Conservation (phyloP, 1,140 invertebrate genomes). For the Temnothorax curvispinosus region DNA sequence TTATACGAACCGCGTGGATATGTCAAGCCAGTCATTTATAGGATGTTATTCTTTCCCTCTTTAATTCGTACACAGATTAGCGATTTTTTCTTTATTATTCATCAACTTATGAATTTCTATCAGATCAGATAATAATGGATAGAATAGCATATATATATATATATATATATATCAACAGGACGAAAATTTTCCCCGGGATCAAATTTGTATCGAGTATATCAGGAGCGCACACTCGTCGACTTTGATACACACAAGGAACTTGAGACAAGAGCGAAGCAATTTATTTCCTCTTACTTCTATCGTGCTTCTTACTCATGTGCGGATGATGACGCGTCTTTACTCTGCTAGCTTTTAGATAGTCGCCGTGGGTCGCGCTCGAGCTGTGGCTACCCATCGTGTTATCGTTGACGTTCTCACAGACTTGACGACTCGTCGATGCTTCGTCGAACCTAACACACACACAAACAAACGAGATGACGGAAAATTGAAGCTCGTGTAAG, state of each 20-base stretch:
- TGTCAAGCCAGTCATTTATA: slow-evolving; percentile 17
- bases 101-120: slow-evolving; percentile 5
- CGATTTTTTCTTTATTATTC: neutral
- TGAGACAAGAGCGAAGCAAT: slow-evolving; percentile 46
- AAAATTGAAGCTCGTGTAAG: slow-evolving; percentile 48
- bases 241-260: slow-evolving; percentile 42
- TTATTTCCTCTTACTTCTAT: slow-evolving; percentile 84
- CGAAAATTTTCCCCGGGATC: slow-evolving; percentile 59
- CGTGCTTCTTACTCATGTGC: slow-evolving; percentile 79
- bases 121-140: neutral
- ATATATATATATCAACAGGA: neutral
- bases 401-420: slow-evolving; percentile 79
- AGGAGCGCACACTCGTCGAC: slow-evolving; percentile 17
- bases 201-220: slow-evolving; percentile 16
- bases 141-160: neutral
- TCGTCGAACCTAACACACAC: slow-evolving; percentile 84
- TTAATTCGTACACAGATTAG: neutral
- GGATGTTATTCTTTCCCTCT: neutral
- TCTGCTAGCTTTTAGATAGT: slow-evolving; percentile 79
- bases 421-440: slow-evolving; percentile 83
- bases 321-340: slow-evolving; percentile 81
- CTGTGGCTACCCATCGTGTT: slow-evolving; percentile 74
- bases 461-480: slow-evolving; percentile 79
- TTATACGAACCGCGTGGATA: slow-evolving; percentile 42
- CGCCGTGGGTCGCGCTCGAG: slow-evolving; percentile 75